Evolutionary conservation across 2,888 invertebrate species (phyloP).

Genomic region (Eurytoma californica): DNA sequence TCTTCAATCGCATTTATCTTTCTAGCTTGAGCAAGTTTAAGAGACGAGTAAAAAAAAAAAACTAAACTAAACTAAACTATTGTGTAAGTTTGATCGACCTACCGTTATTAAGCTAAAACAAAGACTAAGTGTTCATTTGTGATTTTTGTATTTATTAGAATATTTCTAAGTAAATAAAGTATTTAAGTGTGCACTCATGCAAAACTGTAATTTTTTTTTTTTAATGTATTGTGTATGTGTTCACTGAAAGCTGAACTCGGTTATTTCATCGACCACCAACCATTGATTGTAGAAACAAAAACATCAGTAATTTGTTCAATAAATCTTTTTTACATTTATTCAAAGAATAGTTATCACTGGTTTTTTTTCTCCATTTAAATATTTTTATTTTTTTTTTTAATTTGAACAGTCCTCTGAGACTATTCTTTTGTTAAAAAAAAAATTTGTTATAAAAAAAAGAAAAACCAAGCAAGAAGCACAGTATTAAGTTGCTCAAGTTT

Average conservation of each 20-base stretch:
- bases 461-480: conserved; percentile 50
- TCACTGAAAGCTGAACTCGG: conserved; percentile 46
- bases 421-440: conserved; percentile 48
- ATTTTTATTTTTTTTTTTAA: conserved; percentile 44
- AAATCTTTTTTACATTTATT: conserved; percentile 56
- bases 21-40: conserved; percentile 71
- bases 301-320: conserved; percentile 53
- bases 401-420: conserved; percentile 46
- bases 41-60: conserved; percentile 70
- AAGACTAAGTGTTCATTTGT: conserved; percentile 75
- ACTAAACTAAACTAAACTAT: too few relatives aligned
- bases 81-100: conserved; percentile 68
- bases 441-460: conserved; percentile 51
- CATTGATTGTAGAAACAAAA: conserved; percentile 53
- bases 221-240: conserved; percentile 50
- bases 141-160: conserved; percentile 75
- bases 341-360: conserved; percentile 47
- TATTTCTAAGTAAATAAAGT: conserved; percentile 72
- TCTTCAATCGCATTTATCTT: conserved; percentile 50
- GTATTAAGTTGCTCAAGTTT: conserved; percentile 42
- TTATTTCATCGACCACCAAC: conserved; percentile 42
- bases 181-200: conserved; percentile 72
- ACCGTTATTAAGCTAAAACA: conserved; percentile 71
- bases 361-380: conserved; percentile 28
- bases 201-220: conserved; percentile 50